These are phyloP conservation scores for Netelia virgata DNA, from an alignment of 2,888 invertebrate species.

Conservation along the genomic window DNA sequence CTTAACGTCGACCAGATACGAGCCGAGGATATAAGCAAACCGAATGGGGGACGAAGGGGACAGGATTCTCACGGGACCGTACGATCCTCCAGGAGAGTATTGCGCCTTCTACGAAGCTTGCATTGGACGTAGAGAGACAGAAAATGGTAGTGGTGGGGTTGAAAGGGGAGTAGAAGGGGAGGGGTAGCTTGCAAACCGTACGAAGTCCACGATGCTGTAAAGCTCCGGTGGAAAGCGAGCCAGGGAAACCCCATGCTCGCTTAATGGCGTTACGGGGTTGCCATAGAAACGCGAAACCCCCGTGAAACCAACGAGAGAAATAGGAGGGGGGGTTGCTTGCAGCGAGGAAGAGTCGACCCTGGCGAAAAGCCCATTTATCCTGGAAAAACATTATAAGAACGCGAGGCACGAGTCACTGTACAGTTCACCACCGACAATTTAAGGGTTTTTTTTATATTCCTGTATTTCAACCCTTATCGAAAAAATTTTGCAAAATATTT, in stretches of 20 bases:
- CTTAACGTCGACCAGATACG: no score
- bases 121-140: conserved; percentile 28
- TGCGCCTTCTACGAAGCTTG: conserved; percentile 43
- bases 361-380: conserved; percentile 84
- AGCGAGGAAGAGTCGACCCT: conserved; percentile 59
- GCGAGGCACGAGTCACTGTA: conserved; percentile 51
- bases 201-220: conserved; percentile 20
- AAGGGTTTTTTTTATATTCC: no score
- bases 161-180: not conserved
- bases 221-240: conserved; percentile 61
- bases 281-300: conserved; percentile 82
- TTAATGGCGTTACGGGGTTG: conserved; percentile 85
- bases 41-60: not conserved
- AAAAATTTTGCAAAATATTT: no score
- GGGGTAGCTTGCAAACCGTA: not conserved
- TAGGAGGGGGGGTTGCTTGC: conserved; percentile 22
- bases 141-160: conserved; percentile 23
- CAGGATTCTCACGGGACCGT: conserved; percentile 46
- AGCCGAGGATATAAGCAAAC: no score
- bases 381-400: conserved; percentile 85
- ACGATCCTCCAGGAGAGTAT: conserved; percentile 30
- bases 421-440: not conserved
- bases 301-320: conserved; percentile 77
- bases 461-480: no score
- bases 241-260: conserved; percentile 78